Base-by-base conservation (phyloP, 53 echinoderm and acorn worm genomes). In the Holothuria scabra region DNA sequence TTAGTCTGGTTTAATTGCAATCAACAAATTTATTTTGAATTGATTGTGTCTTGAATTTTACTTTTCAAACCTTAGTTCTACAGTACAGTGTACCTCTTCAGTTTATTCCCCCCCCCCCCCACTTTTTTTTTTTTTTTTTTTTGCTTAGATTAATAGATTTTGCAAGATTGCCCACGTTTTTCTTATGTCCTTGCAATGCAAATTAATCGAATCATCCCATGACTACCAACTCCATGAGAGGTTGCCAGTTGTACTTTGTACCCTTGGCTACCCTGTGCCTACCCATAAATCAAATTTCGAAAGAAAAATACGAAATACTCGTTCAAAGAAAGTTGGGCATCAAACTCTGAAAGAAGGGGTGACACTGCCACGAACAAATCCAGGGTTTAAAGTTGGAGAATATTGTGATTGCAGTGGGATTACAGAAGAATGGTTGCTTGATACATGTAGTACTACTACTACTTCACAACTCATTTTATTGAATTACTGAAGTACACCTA, bases 401-500 rank as follows among this genome's bases (percentile, higher is more conserved):
- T 8, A 10, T 2, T 67, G 67, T 67, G 67, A 67, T 14, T 25
- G 28, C 19, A 25, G 32, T 14, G 67, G 67, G 7, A 67, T 67
- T 25, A 67, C 67, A 5, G 67, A 67, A 67, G 67, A 7, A 5
- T 67, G 67, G 67, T 14, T 67, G 26, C 23, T 67, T 21, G 67
- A 67, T 67, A 29, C n/a, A 67, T 28, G 67, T 25, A 28, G 67
- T 29, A 10, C 10, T 9, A 67, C 67, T 29, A 5, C 67, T 67
- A 37, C 19, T 52, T 76, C 49, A 76, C 41, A 76, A 18, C 49
- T 56, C 67, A 67, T 67, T 8, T 14, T 67, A n/a, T n/a, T 10
- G 67, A 67, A 30, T 29, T 67, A 10, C 32, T 67, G 67, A 67
- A 30, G 32, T 67, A 67, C 67, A 67, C 67, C 56, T 56, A 76